Evolutionary conservation across 2,888 invertebrate species (phyloP).

Genomic region (Coenonympha arcania): DNA sequence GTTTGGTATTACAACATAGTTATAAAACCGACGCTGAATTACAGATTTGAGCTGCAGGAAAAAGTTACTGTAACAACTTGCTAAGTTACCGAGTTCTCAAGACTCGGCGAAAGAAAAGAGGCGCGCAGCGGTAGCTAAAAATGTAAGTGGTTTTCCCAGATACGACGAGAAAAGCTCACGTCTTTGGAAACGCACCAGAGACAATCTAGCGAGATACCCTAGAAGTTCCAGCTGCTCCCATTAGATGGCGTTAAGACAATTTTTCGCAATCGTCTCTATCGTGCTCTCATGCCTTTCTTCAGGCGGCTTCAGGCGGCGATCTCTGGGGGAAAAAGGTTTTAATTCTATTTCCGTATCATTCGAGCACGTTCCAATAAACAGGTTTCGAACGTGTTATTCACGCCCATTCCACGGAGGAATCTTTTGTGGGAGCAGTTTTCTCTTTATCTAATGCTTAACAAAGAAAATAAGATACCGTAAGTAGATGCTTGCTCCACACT

Average conservation of each 20-base stretch:
- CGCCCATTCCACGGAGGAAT: slow-evolving; percentile 6
- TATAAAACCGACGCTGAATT: too few species aligned
- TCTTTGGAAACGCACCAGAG: not conserved
- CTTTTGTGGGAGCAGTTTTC: not conserved
- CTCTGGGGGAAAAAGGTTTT: slow-evolving; percentile 8
- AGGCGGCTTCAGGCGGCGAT: too few species aligned
- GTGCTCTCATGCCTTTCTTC: not conserved
- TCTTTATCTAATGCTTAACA: slow-evolving; percentile 6
- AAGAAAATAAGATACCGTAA: slow-evolving; percentile 1
- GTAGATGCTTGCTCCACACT: not conserved
- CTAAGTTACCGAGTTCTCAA: too few species aligned
- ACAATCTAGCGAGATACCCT: not conserved
- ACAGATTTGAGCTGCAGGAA: too few species aligned
- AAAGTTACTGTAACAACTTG: too few species aligned
- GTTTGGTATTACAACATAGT: too few species aligned
- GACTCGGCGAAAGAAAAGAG: too few species aligned
- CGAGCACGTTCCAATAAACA: slow-evolving; percentile 13
- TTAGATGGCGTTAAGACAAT: slow-evolving; percentile 18
- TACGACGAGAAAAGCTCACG: not conserved
- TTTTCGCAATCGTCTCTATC: not conserved
- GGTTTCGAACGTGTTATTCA: slow-evolving; percentile 13
- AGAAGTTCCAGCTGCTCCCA: slow-evolving; percentile 32
- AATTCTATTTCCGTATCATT: slow-evolving; percentile 11
- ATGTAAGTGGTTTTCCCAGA: not conserved
- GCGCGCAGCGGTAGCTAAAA: too few species aligned